phyloP scores from a whole-genome alignment of 1,140 invertebrate species.

The Thaumetopoea pityocampa region DNA sequence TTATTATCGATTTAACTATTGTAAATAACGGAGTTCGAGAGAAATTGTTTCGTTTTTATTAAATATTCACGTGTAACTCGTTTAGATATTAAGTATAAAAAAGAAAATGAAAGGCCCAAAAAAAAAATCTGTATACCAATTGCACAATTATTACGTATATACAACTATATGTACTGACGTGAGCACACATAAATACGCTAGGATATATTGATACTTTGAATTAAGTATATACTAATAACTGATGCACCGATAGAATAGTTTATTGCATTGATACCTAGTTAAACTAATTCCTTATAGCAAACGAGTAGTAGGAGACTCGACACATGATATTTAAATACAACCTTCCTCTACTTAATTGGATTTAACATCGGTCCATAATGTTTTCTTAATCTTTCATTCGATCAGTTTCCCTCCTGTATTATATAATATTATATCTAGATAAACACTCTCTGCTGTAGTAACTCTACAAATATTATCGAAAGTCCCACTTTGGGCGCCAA shows the following conservation, averaged over 20 bases:
- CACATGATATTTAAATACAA: no score
- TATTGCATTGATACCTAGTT: slow-evolving; percentile 24
- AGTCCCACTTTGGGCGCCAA: no score
- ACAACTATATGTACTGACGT: slow-evolving; percentile 30
- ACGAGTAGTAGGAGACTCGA: no score
- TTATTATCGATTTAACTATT: slow-evolving; percentile 34
- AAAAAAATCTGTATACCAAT: slow-evolving; percentile 64
- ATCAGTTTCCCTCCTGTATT: no score
- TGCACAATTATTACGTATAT: slow-evolving; percentile 62
- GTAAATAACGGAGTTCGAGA: slow-evolving; percentile 56
- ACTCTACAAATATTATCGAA: no score
- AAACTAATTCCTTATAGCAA: no score
- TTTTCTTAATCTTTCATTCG: no score
- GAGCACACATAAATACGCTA: slow-evolving; percentile 31
- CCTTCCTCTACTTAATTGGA: no score
- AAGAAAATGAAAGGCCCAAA: slow-evolving; percentile 61
- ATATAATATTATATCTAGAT: no score
- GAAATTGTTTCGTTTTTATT: slow-evolving; percentile 33
- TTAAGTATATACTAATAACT: slow-evolving; percentile 27
- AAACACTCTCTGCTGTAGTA: no score
- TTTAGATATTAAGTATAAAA: slow-evolving; percentile 47
- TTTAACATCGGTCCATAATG: no score
- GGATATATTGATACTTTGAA: slow-evolving; percentile 27
- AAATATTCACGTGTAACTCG: slow-evolving; percentile 33
- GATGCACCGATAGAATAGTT: slow-evolving; percentile 51